Evolutionary conservation across 2,888 invertebrate species (phyloP).

Genomic region (Amphipoea lucens): DNA sequence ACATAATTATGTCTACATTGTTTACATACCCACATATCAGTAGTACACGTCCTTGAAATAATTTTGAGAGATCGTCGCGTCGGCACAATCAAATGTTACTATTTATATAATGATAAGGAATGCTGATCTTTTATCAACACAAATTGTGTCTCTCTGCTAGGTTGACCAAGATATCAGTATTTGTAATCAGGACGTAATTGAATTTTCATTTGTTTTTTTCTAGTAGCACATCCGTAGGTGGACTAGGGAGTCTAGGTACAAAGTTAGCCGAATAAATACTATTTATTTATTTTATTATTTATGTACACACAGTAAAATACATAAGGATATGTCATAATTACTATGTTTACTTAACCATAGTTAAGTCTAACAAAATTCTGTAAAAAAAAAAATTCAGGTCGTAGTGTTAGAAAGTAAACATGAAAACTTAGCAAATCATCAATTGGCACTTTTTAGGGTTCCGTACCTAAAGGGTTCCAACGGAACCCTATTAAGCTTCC

Average conservation of each 20-base stretch:
- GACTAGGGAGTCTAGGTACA: background rate
- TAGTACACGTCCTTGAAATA: slow-evolving; percentile 48
- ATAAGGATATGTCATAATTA: too few relatives aligned
- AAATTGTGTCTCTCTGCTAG: slow-evolving; percentile 25
- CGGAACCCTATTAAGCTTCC: too few relatives aligned
- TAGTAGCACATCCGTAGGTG: too few relatives aligned
- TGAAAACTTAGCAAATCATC: background rate
- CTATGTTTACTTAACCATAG: too few relatives aligned
- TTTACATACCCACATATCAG: background rate
- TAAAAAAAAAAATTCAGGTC: background rate
- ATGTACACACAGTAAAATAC: too few relatives aligned
- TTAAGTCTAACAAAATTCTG: background rate
- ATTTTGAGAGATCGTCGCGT: slow-evolving; percentile 47
- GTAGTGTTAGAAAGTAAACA: background rate
- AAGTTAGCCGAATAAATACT: background rate
- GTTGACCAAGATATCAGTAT: slow-evolving; percentile 15
- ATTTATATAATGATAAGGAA: slow-evolving; percentile 54
- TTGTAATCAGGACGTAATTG: background rate
- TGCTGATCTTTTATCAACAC: slow-evolving; percentile 57
- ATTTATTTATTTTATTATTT: too few relatives aligned
- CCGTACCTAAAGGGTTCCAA: too few relatives aligned
- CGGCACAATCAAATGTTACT: slow-evolving; percentile 47
- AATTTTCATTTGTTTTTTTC: background rate
- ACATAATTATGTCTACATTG: too few relatives aligned
- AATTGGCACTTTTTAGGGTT: background rate